Evolutionary conservation across 2,113 vertebrate species (phyloP).

Genomic region (Gallinago jamesoni): DNA sequence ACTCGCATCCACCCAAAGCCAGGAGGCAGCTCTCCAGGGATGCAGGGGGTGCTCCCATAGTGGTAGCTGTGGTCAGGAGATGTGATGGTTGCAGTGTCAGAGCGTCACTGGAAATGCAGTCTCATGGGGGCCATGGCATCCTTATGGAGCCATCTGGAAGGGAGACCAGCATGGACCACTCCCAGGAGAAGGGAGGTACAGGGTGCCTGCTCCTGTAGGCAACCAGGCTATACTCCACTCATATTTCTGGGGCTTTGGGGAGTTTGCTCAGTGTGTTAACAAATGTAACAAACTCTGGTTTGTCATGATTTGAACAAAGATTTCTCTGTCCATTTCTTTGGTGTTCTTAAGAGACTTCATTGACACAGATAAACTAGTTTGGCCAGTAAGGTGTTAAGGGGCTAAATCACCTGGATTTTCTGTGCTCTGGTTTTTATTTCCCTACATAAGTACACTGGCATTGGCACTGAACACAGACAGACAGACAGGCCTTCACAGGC

Average conservation of each 20-base stretch:
- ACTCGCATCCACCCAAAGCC: neutral
- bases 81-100: neutral
- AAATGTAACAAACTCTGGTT: neutral
- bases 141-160: neutral
- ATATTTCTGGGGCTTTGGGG: neutral
- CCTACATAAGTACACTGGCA: neutral
- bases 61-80: neutral
- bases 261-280: neutral
- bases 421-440: neutral
- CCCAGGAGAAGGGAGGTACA: neutral
- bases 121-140: neutral
- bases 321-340: neutral
- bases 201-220: neutral
- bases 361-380: neutral
- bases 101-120: neutral
- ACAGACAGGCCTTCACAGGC: neutral
- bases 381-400: neutral
- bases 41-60: fast-evolving
- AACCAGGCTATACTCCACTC: neutral
- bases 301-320: neutral
- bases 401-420: neutral
- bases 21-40: neutral
- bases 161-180: neutral
- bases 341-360: neutral
- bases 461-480: neutral